These are phyloP conservation scores for Intellagama lesueurii DNA, from an alignment of 2,797 vertebrate genomes.

Conservation along the genomic window DNA sequence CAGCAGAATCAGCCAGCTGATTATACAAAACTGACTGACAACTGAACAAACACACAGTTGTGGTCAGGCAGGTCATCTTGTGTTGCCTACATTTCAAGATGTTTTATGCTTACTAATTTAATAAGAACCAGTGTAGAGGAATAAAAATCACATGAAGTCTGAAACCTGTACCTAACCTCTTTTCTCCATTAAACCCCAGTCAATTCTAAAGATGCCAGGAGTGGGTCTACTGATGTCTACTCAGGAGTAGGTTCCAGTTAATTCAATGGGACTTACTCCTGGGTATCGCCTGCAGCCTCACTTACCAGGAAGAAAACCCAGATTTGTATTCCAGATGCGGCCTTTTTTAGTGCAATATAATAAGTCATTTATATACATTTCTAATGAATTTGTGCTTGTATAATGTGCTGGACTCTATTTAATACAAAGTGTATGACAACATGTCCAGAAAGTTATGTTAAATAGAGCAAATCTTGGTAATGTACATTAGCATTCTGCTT, in stretches of 20 bases:
- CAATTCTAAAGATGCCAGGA: neutral
- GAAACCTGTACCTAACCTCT: neutral
- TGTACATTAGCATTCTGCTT: slow-evolving; percentile 42
- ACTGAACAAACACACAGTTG: neutral
- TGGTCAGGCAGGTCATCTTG: neutral
- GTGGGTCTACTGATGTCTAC: neutral
- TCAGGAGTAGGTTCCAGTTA: neutral
- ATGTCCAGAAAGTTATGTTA: slow-evolving; percentile 37
- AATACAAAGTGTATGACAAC: slow-evolving; percentile 24
- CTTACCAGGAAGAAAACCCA: neutral
- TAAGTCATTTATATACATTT: neutral
- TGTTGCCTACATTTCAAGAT: neutral
- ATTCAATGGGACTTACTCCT: neutral
- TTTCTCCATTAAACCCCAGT: neutral
- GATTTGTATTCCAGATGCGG: neutral
- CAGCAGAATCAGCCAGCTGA: neutral
- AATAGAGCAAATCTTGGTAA: slow-evolving; percentile 25
- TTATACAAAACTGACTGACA: neutral
- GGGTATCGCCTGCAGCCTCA: neutral
- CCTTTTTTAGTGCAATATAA: neutral
- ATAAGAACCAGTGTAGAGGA: neutral
- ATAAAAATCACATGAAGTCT: neutral
- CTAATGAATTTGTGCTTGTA: neutral
- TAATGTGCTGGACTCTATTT: slow-evolving; percentile 43
- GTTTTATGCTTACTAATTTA: slow-evolving; percentile 25